These are phyloP conservation scores for Enteromius paludinosus DNA, from an alignment of 2,797 vertebrate species.

Conservation along the genomic window DNA sequence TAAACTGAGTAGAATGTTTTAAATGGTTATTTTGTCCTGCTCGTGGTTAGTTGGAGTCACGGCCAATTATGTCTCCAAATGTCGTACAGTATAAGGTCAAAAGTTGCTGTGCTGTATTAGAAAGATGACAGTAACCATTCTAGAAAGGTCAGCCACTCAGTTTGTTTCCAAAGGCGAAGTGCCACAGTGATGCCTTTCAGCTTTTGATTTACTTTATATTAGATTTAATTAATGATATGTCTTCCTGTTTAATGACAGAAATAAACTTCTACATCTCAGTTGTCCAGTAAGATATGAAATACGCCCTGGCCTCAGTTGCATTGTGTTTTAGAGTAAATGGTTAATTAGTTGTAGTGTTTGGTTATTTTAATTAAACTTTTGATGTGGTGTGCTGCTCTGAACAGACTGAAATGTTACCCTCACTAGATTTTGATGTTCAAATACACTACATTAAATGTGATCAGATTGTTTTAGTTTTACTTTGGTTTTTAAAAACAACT, in stretches of 20 bases:
- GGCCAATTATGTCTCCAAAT: slow-evolving; percentile 55
- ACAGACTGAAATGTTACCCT: neutral
- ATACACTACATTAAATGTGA: neutral
- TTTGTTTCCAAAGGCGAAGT: slow-evolving; percentile 31
- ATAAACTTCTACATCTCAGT: neutral
- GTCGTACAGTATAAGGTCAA: slow-evolving; percentile 60
- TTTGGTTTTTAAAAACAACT: neutral
- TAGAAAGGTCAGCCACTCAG: slow-evolving; percentile 60
- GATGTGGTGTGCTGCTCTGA: neutral
- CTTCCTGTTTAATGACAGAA: neutral
- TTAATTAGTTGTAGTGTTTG: slow-evolving; percentile 2
- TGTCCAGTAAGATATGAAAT: neutral
- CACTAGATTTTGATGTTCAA: neutral
- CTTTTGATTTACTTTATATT: slow-evolving; percentile 34
- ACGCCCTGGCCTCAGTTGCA: neutral
- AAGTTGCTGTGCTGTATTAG: slow-evolving; percentile 43
- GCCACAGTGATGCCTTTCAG: slow-evolving; percentile 25
- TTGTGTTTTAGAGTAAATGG: neutral
- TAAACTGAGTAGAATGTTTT: slow-evolving; percentile 19
- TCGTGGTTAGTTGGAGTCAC: slow-evolving; percentile 49
- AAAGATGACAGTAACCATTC: slow-evolving; percentile 54
- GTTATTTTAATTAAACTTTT: neutral
- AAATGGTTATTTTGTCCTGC: slow-evolving; percentile 36
- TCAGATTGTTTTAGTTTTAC: neutral
- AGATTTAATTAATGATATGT: slow-evolving; percentile 31